Conservation (phyloP, 2,888 invertebrate species). For the Lycophotia porphyrea region DNA sequence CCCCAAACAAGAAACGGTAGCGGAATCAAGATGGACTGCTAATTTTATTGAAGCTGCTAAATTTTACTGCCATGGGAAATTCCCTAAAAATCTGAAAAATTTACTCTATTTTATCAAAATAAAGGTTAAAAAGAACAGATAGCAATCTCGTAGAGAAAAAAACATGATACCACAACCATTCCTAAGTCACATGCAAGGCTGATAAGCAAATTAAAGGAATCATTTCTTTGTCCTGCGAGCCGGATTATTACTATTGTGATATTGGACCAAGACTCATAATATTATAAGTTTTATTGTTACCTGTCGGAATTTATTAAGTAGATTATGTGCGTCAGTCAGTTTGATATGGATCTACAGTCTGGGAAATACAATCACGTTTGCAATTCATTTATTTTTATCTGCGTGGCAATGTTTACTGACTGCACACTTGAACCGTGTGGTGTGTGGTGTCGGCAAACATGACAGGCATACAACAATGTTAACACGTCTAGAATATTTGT, state of each 20-base stretch:
- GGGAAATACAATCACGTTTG: conserved; percentile 1
- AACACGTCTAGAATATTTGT: no score
- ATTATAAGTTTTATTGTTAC: background rate
- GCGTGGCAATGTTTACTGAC: background rate
- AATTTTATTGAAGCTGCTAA: background rate
- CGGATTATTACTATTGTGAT: conserved; percentile 1
- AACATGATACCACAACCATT: background rate
- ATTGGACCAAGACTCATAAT: background rate
- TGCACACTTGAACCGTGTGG: background rate
- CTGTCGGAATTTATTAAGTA: conserved; percentile 5
- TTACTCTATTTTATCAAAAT: background rate
- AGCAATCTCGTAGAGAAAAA: background rate
- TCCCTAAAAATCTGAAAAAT: background rate
- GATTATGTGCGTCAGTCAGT: conserved; percentile 14
- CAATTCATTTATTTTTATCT: background rate
- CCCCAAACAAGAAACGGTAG: conserved; percentile 28
- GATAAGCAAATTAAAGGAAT: background rate
- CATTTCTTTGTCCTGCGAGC: conserved; percentile 12
- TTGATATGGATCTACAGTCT: background rate
- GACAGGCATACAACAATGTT: background rate
- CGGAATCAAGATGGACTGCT: conserved; percentile 6
- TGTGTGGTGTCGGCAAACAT: background rate
- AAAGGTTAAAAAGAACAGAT: background rate
- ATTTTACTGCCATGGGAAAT: background rate
- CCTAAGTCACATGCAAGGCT: background rate